Evolutionary conservation across 2,888 invertebrate species (phyloP), one percentile per base, ranked within the genome.

Genomic region (Epirrita christyi): DNA sequence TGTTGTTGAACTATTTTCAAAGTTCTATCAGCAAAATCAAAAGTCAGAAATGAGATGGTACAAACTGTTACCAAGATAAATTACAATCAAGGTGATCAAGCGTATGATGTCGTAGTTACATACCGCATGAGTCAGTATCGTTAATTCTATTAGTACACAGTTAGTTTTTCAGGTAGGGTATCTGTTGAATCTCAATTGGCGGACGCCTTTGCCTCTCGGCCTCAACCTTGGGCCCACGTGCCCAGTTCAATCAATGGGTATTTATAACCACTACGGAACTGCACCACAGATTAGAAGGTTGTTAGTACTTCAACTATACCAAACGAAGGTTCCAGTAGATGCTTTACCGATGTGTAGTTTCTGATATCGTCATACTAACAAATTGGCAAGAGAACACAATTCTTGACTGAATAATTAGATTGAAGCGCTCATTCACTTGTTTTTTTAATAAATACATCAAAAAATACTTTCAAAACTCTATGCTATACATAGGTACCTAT

Each of bases 171-270:
- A 62, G 54, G 63, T 65, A 65, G 55, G 62, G 67, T 72, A 76
- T 80, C 71, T 70, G 75, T 76, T 74, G 78, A 78, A 78, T 80
- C 71, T 76, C 78, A 80, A 76, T 78, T 73, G 71, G 66, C 64
- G 61, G 64, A 70, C 72, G 76, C 78, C 76, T 78, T 73, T 63
- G 64, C 66, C 59, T 48, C 66, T 60, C 61, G 75, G 70, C 74
- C 75, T 74, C 77, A 77, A 75, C 83, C 83, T 82, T 82, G 79
- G 64, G 66, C 81, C 83, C 83, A 83, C 81, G 75, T 83, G 80
- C 73, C 73, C 46, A 70, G 50, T 60, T 64, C 63, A 65, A 70
- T 67, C 66, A 68, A 69, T 66, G 61, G 60, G 59, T 67, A 67
- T 64, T 67, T 63, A 63, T 67, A 67, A 47, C 64, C 48, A 50